Evolutionary conservation across 2,113 vertebrate species (phyloP).

Genomic region (Corythoichthys haematopterus): DNA sequence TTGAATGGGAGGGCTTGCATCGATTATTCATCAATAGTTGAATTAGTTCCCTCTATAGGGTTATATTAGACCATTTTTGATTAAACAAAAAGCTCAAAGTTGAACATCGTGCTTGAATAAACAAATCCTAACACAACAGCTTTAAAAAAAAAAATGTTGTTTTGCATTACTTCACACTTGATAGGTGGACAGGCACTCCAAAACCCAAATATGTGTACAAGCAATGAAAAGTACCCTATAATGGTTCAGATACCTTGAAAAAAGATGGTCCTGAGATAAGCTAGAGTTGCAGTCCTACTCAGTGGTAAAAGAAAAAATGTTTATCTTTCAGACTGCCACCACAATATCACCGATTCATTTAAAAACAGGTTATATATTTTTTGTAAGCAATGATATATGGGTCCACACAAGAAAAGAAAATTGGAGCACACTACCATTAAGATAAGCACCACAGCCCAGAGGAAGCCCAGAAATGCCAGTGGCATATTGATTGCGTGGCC

Average conservation of each 20-base stretch:
- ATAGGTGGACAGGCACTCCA: neutral
- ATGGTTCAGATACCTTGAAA: neutral
- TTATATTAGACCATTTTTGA: neutral
- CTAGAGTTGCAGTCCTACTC: neutral
- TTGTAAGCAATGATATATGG: slow-evolving; percentile 70
- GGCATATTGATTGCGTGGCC: slow-evolving; percentile 65
- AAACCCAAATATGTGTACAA: neutral
- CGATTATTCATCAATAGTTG: too few relatives aligned
- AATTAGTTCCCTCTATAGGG: neutral
- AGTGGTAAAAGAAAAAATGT: slow-evolving; percentile 41
- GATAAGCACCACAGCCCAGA: slow-evolving; percentile 59
- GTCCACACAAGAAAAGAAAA: slow-evolving; percentile 63
- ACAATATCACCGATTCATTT: slow-evolving; percentile 27
- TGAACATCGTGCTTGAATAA: neutral
- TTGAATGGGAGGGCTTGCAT: too few relatives aligned
- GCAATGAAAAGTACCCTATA: neutral
- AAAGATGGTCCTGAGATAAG: neutral
- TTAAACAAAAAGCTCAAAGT: neutral
- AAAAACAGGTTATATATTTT: slow-evolving; percentile 40
- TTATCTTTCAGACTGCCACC: slow-evolving; percentile 17
- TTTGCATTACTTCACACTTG: neutral
- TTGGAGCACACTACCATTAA: slow-evolving; percentile 61
- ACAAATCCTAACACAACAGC: neutral
- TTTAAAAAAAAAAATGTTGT: neutral
- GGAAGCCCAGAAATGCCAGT: slow-evolving; percentile 62